Evolutionary conservation across 2,113 vertebrate species (phyloP).

Genomic region (Psilopsiagon aymara): DNA sequence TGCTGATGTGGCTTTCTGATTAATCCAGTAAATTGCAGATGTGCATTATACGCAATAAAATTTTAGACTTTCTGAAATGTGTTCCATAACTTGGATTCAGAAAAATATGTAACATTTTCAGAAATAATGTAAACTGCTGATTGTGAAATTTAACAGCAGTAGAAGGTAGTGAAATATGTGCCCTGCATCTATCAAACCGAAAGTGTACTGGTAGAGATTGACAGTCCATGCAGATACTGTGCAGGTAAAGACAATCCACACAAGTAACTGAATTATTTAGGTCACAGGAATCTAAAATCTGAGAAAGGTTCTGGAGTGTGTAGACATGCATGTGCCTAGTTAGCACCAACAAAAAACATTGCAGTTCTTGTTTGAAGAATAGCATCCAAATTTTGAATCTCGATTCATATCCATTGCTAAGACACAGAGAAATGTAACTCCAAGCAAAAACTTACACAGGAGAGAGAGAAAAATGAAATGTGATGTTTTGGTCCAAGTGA

Average conservation of each 20-base stretch:
- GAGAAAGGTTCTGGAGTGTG: background rate
- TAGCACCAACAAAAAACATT: background rate
- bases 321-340: background rate
- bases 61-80: background rate
- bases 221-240: background rate
- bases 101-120: background rate
- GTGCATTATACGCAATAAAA: background rate
- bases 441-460: background rate
- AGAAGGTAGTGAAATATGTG: background rate
- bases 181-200: background rate
- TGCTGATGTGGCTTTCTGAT: background rate
- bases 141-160: background rate
- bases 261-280: background rate
- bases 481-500: slow-evolving; percentile 60
- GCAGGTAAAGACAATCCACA: background rate
- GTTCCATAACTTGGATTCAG: background rate
- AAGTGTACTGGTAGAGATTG: background rate
- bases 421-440: slow-evolving; percentile 32
- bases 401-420: background rate
- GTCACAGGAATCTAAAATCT: background rate
- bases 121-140: background rate
- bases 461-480: slow-evolving; percentile 54
- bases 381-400: slow-evolving; percentile 14
- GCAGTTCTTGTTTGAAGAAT: background rate
- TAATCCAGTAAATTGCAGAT: background rate